Percentiles rank a stretch among this genome's conserved stretches.
These are phyloP conservation scores for Montipora capricornis DNA, from an alignment of 64 coral and sea anemone genomes.

Conservation along the genomic window DNA sequence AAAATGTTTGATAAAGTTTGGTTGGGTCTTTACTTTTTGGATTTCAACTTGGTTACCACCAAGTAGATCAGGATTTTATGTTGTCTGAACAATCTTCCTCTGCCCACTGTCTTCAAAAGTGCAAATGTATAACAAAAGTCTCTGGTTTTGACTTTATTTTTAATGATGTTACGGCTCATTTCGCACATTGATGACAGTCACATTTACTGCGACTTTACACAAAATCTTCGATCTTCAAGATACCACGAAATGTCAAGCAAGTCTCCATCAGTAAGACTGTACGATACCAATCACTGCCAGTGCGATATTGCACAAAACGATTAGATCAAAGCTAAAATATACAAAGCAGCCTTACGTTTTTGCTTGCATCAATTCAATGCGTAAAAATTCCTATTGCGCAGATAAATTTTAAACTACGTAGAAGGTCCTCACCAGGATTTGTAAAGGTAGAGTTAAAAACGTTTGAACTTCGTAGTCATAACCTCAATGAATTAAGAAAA, in stretches of 20 bases:
- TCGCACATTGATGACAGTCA: too few species aligned
- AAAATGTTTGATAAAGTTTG: neutral
- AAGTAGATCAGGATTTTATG: neutral
- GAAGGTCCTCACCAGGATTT: too few species aligned
- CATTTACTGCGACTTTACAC: too few species aligned
- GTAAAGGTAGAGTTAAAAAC: too few species aligned
- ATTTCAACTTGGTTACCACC: neutral
- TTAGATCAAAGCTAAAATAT: neutral
- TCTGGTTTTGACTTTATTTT: neutral
- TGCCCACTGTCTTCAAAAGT: conserved; percentile 1
- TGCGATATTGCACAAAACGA: neutral
- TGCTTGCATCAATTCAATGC: neutral
- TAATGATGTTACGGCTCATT: neutral
- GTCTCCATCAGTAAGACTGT: neutral
- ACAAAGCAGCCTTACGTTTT: neutral
- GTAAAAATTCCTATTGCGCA: neutral
- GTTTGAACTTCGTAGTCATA: neutral
- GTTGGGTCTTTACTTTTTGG: neutral
- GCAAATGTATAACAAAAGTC: neutral
- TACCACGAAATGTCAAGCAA: neutral
- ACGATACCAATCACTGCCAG: neutral
- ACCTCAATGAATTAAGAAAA: conserved; percentile 8
- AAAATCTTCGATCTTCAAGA: neutral
- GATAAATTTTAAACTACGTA: neutral
- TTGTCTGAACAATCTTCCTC: neutral